Evolutionary conservation across 2,888 invertebrate genomes (phyloP), one percentile per base, ranked within the genome.

Genomic region (Troides oblongomaculatus): DNA sequence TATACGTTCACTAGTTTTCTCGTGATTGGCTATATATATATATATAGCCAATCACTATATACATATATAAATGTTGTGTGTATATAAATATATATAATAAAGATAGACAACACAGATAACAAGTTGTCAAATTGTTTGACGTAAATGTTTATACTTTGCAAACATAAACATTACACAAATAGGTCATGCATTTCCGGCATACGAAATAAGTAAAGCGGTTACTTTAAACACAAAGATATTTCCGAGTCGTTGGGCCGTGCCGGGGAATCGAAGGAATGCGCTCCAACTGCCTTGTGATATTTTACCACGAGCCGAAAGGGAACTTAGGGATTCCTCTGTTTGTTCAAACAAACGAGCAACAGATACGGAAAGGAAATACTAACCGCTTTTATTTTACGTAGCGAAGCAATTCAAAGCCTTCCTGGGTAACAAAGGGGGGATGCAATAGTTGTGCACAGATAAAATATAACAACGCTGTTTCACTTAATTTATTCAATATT

Each of bases 281-380:
- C 81, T 74, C 78, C 80, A 80, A 81, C 82, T 80, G 80, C 81
- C 84, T 85, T 80, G 85, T 84, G 86, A 88, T 89, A 89, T 89
- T 90, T 87, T 87, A 89, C 87, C 84, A 81, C 81, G 81, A 78
- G 82, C 82, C 79, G 79, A 86, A 39, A 84, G 83, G 86, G 82
- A 86, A 85, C 84, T 85, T 80, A 78, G 77, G 81, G 81, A 89
- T 89, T 85, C 88, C 83, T 75, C 79, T 76, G 84, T 85, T 86
- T 86, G 86, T 87, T 86, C 85, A 85, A 85, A 86, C 84, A 85
- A 88, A 86, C 85, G 81, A 81, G 79, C 81, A 85, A 84, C 84
- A 83, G 88, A 87, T 87, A 84, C 82, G 81, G 80, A 77, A 78
- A 83, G 87, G 88, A 90, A 88, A 89, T 84, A 84, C 84, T 85